Evolutionary conservation across 1,140 invertebrate genomes (phyloP).

Genomic region (Alviniconcha marisindica): DNA sequence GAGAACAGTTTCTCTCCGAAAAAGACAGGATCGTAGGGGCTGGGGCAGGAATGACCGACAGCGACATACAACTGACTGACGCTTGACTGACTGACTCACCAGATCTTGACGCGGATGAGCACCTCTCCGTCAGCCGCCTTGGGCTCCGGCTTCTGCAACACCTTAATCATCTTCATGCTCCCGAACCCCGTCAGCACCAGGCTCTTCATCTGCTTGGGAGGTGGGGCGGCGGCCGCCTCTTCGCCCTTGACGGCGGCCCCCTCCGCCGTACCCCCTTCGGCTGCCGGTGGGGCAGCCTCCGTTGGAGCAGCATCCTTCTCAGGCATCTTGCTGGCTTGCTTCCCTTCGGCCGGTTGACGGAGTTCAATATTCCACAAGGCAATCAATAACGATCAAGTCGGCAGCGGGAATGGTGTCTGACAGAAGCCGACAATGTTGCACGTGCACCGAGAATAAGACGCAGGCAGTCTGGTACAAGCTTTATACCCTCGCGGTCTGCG

Average conservation of each 20-base stretch:
- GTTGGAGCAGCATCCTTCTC: conserved; percentile 29
- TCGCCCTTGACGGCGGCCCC: conserved; percentile 13
- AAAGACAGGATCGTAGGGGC: too few relatives aligned
- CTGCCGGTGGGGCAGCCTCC: conserved; percentile 11
- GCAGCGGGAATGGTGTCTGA: too few relatives aligned
- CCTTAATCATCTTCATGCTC: conserved; percentile 89
- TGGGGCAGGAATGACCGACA: too few relatives aligned
- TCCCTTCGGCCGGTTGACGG: too few relatives aligned
- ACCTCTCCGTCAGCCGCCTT: conserved; percentile 86
- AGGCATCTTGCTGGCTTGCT: too few relatives aligned
- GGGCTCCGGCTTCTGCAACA: conserved; percentile 87
- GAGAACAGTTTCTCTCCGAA: too few relatives aligned
- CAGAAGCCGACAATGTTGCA: too few relatives aligned
- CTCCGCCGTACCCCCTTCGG: conserved; percentile 34
- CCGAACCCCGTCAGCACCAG: conserved; percentile 89
- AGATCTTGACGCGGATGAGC: conserved; percentile 89
- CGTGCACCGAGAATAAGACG: too few relatives aligned
- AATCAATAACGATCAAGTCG: too few relatives aligned
- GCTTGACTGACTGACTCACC: conserved; percentile 80
- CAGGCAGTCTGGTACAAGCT: too few relatives aligned
- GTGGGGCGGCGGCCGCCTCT: conserved; percentile 51
- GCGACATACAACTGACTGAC: background rate
- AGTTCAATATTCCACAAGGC: too few relatives aligned
- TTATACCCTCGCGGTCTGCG: too few relatives aligned
- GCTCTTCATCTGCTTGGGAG: conserved; percentile 87